Evolutionary conservation across 30 jellyfish, hydroid and myxozoan genomes (phyloP).

Genomic region (Turritopsis dohrnii): DNA sequence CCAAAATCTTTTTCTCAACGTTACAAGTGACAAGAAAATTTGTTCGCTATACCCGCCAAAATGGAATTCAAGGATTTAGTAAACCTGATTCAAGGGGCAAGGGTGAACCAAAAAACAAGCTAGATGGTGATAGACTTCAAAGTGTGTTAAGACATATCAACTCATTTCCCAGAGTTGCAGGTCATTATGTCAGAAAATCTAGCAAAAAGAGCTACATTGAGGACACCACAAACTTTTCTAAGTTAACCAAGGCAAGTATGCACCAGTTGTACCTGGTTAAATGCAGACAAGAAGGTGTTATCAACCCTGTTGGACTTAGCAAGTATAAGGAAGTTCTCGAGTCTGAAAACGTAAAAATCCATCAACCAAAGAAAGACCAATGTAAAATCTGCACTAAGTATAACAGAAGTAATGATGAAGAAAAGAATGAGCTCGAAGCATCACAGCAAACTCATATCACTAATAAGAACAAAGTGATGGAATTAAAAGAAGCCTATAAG

Average conservation of each 20-base stretch:
- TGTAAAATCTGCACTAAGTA: background rate
- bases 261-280: background rate
- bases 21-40: slow-evolving; percentile 15
- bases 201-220: slow-evolving; percentile 4
- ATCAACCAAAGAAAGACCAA: slow-evolving; percentile 16
- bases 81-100: background rate
- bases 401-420: slow-evolving; percentile 9
- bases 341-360: background rate
- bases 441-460: background rate
- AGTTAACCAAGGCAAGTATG: background rate
- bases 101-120: background rate
- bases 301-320: background rate
- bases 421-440: background rate
- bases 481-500: background rate
- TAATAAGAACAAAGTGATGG: slow-evolving; percentile 1
- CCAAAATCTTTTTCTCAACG: slow-evolving; percentile 15
- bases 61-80: slow-evolving; percentile 10
- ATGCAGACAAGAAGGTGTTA: background rate
- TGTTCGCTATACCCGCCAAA: slow-evolving; percentile 12
- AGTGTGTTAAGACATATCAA: background rate
- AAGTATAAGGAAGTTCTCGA: background rate
- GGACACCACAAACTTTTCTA: slow-evolving; percentile 16
- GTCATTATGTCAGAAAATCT: slow-evolving; percentile 1
- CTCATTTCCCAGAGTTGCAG: slow-evolving; percentile 9
- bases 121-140: slow-evolving; percentile 1